A percentile compares a stretch with the other conserved stretches of the same genome.
These are phyloP conservation scores for Enoplosus armatus DNA, from an alignment of 2,797 vertebrate genomes.

Conservation along the genomic window DNA sequence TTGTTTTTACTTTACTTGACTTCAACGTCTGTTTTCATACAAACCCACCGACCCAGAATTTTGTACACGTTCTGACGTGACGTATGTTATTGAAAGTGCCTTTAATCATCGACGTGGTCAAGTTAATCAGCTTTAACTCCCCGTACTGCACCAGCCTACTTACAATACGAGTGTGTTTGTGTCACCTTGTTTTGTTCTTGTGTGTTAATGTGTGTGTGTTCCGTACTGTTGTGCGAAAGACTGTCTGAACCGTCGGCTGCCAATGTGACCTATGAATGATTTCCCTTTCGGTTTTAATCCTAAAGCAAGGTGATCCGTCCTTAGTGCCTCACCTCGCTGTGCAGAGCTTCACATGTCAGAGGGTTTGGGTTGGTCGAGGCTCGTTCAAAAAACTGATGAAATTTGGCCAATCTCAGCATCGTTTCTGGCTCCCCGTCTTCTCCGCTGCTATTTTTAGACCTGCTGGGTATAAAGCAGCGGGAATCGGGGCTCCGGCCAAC, in stretches of 20 bases:
- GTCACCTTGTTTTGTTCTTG: constrained; percentile 33
- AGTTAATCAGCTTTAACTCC: constrained; percentile 68
- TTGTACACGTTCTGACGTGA: constrained; percentile 72
- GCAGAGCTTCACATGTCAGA: constrained; percentile 48
- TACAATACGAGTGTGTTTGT: constrained; percentile 43
- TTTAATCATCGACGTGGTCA: constrained; percentile 62
- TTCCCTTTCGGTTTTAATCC: constrained; percentile 37
- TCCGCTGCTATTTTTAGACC: constrained; percentile 78
- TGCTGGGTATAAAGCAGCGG: constrained; percentile 67
- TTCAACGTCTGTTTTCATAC: constrained; percentile 74
- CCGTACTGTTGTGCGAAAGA: constrained; percentile 59
- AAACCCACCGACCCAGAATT: constrained; percentile 84
- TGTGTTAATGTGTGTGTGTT: constrained; percentile 33
- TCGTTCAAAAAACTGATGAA: constrained; percentile 54
- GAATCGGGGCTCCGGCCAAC: constrained; percentile 64
- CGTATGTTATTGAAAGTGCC: constrained; percentile 66
- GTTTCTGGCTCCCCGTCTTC: constrained; percentile 55
- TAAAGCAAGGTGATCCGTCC: constrained; percentile 43
- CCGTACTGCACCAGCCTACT: constrained; percentile 38
- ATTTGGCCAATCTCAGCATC: constrained; percentile 57
- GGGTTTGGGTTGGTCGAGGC: constrained; percentile 34
- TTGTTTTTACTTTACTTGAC: constrained; percentile 75
- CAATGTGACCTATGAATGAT: constrained; percentile 55
- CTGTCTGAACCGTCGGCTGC: constrained; percentile 51
- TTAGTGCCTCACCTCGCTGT: constrained; percentile 29